Conservation (phyloP, 2,797 vertebrate genomes). For the Psittacula derbiana region DNA sequence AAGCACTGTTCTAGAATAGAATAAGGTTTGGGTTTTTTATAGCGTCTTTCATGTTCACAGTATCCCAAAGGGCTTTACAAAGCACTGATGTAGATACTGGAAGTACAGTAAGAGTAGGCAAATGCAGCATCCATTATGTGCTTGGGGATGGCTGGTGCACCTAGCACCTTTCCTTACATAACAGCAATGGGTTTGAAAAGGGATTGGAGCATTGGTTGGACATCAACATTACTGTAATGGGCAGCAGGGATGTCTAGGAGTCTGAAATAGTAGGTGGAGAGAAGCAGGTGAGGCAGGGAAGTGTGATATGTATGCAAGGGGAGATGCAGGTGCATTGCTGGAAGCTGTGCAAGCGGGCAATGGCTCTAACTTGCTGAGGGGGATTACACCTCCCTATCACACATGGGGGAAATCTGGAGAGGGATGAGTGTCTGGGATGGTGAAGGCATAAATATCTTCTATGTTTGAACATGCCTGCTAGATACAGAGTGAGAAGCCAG, state of each 20-base stretch:
- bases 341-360: neutral
- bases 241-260: neutral
- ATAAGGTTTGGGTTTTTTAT: conserved; percentile 59
- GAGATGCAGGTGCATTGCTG: neutral
- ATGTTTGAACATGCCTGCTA: fast-evolving
- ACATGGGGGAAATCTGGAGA: fast-evolving
- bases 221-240: neutral
- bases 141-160: neutral
- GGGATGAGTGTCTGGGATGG: fast-evolving
- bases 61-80: conserved; percentile 66
- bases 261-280: neutral
- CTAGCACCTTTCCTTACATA: neutral
- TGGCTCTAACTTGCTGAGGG: neutral
- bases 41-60: conserved; percentile 16
- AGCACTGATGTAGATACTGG: conserved; percentile 9
- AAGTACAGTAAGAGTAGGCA: neutral
- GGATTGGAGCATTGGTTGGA: neutral
- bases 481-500: neutral
- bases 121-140: neutral
- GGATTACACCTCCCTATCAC: neutral
- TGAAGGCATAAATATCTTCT: neutral
- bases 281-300: neutral
- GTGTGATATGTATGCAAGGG: fast-evolving
- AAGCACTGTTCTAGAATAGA: conserved; percentile 67
- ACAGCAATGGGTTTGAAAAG: neutral